Evolutionary conservation across 1,140 invertebrate species (phyloP).

Genomic region (Tigriopus japonicus): DNA sequence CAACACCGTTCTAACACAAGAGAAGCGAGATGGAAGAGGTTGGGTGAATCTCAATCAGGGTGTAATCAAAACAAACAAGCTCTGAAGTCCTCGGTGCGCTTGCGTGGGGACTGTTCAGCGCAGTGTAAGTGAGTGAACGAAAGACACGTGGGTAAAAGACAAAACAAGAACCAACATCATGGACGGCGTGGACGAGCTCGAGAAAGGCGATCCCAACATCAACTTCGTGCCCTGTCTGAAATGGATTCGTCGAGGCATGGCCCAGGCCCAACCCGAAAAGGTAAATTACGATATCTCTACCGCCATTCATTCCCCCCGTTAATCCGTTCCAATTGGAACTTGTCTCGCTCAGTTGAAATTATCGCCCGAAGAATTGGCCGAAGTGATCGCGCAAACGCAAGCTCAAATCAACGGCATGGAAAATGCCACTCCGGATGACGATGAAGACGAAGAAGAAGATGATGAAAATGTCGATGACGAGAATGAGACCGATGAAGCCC

Average conservation of each 20-base stretch:
- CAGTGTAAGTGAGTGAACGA: no score
- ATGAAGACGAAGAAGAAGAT: neutral
- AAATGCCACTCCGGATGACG: neutral
- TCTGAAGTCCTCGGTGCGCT: no score
- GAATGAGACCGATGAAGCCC: constrained; percentile 25
- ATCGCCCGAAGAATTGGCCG: constrained; percentile 2
- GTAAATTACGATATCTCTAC: neutral
- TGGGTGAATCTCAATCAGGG: no score
- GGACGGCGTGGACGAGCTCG: neutral
- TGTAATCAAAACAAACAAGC: no score
- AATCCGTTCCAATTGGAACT: neutral
- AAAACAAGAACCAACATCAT: no score
- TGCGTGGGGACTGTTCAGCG: no score
- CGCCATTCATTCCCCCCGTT: no score
- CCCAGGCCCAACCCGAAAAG: neutral
- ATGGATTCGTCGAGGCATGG: neutral
- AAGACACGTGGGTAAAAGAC: no score
- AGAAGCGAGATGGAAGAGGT: no score
- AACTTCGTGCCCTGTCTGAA: constrained; percentile 12
- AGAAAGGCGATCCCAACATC: neutral
- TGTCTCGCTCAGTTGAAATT: neutral
- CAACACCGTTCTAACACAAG: no score
- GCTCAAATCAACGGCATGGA: neutral
- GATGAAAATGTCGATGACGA: constrained; percentile 21
- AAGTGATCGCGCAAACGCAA: constrained; percentile 8